Evolutionary conservation across 1,140 invertebrate genomes (phyloP).

Genomic region (Probaryconus sp.): DNA sequence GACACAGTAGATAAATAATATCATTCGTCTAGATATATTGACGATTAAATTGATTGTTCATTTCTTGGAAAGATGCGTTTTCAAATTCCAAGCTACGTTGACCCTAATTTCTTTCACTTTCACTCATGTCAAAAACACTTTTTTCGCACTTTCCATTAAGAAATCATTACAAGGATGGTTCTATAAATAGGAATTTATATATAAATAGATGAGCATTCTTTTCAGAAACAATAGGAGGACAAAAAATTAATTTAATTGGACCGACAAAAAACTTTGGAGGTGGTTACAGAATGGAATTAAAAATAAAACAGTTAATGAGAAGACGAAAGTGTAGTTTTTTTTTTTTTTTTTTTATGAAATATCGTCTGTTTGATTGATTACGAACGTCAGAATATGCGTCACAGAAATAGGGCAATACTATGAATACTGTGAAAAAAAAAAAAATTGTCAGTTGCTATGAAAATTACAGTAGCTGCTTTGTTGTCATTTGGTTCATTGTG

Average conservation of each 20-base stretch:
- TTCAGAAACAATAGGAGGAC: conserved; percentile 21
- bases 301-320: conserved; percentile 2
- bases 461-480: too few species aligned
- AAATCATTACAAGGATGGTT: not conserved
- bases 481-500: not conserved
- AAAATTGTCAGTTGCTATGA: too few species aligned
- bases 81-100: too few species aligned
- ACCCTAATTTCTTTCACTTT: conserved; percentile 26
- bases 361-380: too few species aligned
- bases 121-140: conserved; percentile 17
- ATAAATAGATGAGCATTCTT: conserved; percentile 24
- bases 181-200: conserved; percentile 33
- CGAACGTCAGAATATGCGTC: not conserved
- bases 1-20: too few species aligned
- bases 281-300: too few species aligned
- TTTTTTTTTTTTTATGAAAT: too few species aligned
- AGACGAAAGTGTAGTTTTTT: not conserved
- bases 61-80: too few species aligned
- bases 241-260: conserved; percentile 5
- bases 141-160: conserved; percentile 43
- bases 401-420: not conserved
- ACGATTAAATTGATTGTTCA: too few species aligned
- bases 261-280: not conserved
- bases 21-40: too few species aligned
- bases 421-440: not conserved